Evolutionary conservation across 2,113 vertebrate species (phyloP).

Genomic region (Tor tambroides): DNA sequence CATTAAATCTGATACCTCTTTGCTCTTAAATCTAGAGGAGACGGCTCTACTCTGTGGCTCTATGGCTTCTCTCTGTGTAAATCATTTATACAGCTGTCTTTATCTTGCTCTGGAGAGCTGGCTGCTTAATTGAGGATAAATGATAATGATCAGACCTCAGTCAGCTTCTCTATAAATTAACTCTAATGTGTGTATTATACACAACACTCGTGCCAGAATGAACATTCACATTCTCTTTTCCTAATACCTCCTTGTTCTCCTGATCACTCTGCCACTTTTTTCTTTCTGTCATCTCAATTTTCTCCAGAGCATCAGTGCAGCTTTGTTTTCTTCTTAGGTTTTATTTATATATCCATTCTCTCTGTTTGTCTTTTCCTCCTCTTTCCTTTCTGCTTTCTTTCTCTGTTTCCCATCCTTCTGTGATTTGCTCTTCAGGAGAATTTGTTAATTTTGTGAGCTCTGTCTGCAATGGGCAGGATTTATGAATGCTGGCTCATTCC

Average conservation of each 20-base stretch:
- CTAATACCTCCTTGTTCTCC: background rate
- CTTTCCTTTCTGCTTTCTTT: background rate
- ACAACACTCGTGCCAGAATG: constrained; percentile 24
- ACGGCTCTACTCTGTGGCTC: constrained; percentile 21
- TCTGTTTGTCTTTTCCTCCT: background rate
- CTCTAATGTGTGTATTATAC: constrained; percentile 40
- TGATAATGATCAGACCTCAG: constrained; percentile 24
- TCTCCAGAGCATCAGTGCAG: background rate
- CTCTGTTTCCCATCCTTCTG: background rate
- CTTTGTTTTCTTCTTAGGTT: background rate
- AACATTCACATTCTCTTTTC: constrained; percentile 25
- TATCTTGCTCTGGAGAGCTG: constrained; percentile 43
- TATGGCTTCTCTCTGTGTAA: constrained; percentile 27
- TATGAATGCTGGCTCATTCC: constrained; percentile 46
- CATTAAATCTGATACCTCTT: constrained; percentile 48
- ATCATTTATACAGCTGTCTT: constrained; percentile 43
- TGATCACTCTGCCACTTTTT: background rate
- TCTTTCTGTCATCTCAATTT: background rate
- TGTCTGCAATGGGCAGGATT: constrained; percentile 20
- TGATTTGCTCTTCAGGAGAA: background rate
- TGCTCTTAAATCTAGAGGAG: constrained; percentile 40
- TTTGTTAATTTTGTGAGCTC: background rate
- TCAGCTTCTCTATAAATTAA: constrained; percentile 45
- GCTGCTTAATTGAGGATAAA: constrained; percentile 57
- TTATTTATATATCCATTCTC: background rate